Conservation (phyloP, 2,113 vertebrate genomes). For the Edolisoma coerulescens region DNA sequence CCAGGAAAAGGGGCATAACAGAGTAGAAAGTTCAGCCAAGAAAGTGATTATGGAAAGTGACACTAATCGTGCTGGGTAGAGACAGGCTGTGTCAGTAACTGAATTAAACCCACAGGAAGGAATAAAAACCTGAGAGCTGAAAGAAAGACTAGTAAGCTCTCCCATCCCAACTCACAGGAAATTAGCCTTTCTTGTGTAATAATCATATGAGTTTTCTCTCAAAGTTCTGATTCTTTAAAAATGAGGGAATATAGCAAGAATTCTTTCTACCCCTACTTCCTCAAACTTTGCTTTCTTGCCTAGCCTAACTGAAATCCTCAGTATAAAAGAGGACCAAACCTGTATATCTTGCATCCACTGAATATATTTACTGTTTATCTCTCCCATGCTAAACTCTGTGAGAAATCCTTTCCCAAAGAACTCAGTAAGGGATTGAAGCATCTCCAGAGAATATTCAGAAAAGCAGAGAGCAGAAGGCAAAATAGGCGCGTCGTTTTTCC, state of each 20-base stretch:
- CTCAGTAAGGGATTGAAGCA: neutral
- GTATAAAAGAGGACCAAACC: neutral
- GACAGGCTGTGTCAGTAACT: neutral
- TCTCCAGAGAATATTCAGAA: neutral
- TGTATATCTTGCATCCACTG: neutral
- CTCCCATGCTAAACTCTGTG: neutral
- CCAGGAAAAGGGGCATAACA: neutral
- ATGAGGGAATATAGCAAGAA: neutral
- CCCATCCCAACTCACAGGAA: neutral
- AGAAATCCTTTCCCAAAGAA: neutral
- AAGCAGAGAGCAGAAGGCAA: neutral
- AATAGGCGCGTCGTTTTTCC: neutral
- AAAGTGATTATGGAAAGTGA: neutral
- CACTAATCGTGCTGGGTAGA: neutral
- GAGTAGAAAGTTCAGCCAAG: neutral
- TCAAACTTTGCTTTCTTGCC: neutral
- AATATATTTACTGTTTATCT: neutral
- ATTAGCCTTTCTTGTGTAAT: neutral
- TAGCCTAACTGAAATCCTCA: neutral
- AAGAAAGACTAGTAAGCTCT: neutral
- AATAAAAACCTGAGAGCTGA: neutral
- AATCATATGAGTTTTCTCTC: neutral
- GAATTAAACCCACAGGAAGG: neutral
- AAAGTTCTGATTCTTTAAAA: neutral
- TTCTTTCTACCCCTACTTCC: neutral